Evolutionary conservation across 1,140 invertebrate genomes (phyloP), one percentile per base, ranked within the genome.

Genomic region (Calliopsis andreniformis): DNA sequence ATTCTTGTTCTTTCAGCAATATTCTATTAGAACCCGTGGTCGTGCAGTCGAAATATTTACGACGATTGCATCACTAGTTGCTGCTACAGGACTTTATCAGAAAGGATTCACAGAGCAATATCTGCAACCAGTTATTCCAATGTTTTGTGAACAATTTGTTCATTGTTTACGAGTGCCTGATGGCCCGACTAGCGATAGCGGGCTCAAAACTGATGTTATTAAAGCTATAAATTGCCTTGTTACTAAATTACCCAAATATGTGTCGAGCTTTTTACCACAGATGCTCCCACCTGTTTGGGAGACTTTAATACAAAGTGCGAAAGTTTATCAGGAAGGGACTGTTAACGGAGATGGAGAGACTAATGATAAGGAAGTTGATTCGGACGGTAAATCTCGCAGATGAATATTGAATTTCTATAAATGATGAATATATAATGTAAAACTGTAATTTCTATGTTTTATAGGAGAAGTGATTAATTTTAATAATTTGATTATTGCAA

Each of bases 251-350:
- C 94, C 95, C 0, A 95, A 95, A 87, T 93, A 94, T 82, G 93
- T 97, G 85, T 85, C 92, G 0, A 92, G 92, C 10, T 96, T 93
- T 87, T 90, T 97, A 76, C 92, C 93, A 25, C 93, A 95, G 83
- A 94, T 97, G 51, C 85, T 97, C 45, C 93, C 94, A 7, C 94
- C 95, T 0, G 93, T 96, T 7, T 97, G 96, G 96, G 93, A 93
- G 78, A 94, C 94, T 49, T 92, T 97, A 8, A 96, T 94, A 43
- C 93, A 95, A 79, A 95, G 94, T 87, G 95, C 95, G 3, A 94
- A 95, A 71, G 89, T 93, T 76, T 95, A 95, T 89, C 93, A 95
- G 32, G 91, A 93, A 78, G 92, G 93, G 70, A 92, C 93, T 18
- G 93, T 95, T 0, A 95, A 95, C 88, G 93, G 93, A 45, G 89